Evolutionary conservation across 2,888 invertebrate genomes (phyloP), one percentile per base, ranked within the genome.

Genomic region (Sacculina carcini): DNA sequence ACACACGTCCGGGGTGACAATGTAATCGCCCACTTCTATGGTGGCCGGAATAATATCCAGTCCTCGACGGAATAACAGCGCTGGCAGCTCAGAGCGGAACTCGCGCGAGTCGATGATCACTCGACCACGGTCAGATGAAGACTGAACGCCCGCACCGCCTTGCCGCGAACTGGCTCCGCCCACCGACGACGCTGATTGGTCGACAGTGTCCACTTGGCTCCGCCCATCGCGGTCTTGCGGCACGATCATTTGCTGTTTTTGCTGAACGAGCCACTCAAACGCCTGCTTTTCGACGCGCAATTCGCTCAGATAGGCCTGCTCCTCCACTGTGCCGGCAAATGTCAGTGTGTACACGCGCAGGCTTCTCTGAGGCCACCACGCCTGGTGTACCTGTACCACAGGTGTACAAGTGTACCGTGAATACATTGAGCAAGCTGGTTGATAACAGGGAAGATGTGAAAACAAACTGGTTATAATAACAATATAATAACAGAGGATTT

Each of bases 101-200:
- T 98, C 98, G 58, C 98, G 73, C 80, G 94, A 87, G 65, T 98
- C 98, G 14, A 99, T 92, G 57, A 99, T 67, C 3, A 74, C 51
- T 26, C 54, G 51, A 23, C 48, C 48, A 21, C 39, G 29, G 14
- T 26, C 38, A 24, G 34, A 28, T n/a, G 40, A n/a, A 40, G 40
- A 47, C 40, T 76, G 26, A 84, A 68, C 59, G 71, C 69, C 3
- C 72, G 71, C 46, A 64, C 69, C 59, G 66, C 67, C 56, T 63
- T 66, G 56, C 57, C 58, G 21, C 52, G 50, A 58, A 61, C 56
- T 16, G 58, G 58, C 12, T 56, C 57, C 24, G 57, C 59, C 14
- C 60, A 62, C 63, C 2, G 61, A 62, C 53, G 64, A 61, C 54
- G 60, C 63, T 9, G 66, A 60, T 42, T 59, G 58, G 31, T 68